These are phyloP conservation scores for Aleiodes sp. DNA, from an alignment of 1,140 invertebrate species.

Conservation along the genomic window DNA sequence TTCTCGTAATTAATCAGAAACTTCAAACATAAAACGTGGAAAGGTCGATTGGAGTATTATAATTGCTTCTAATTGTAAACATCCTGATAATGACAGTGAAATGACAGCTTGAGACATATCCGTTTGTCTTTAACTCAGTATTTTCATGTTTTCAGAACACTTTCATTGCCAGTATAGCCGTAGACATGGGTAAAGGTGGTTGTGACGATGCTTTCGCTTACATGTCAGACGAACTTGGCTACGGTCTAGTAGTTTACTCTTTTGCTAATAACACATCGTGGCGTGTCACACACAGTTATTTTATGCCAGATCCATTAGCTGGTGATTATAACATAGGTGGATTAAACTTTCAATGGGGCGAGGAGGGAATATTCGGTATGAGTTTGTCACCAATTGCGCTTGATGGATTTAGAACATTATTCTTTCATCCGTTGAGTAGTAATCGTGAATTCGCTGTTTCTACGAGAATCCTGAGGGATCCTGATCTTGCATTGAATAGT, in stretches of 20 bases:
- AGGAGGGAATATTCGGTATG: conserved; percentile 84
- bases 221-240: conserved; percentile 82
- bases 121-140: not conserved
- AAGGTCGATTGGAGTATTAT: no score
- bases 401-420: conserved; percentile 76
- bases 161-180: conserved; percentile 84
- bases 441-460: conserved; percentile 81
- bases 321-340: conserved; percentile 82
- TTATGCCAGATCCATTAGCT: conserved; percentile 79
- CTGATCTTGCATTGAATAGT: conserved; percentile 71
- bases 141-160: conserved; percentile 72
- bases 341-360: conserved; percentile 83
- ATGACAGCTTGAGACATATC: not conserved
- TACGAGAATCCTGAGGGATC: conserved; percentile 75
- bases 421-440: conserved; percentile 81
- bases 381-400: conserved; percentile 71
- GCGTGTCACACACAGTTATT: conserved; percentile 79
- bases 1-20: no score
- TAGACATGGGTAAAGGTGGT: conserved; percentile 75
- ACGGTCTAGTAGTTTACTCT: conserved; percentile 81
- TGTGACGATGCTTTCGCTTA: conserved; percentile 84
- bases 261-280: conserved; percentile 79
- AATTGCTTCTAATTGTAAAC: no score
- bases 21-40: no score
- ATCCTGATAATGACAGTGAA: not conserved